These are phyloP conservation scores for Etheostoma cragini DNA, from an alignment of 2,113 vertebrate species.

Conservation along the genomic window DNA sequence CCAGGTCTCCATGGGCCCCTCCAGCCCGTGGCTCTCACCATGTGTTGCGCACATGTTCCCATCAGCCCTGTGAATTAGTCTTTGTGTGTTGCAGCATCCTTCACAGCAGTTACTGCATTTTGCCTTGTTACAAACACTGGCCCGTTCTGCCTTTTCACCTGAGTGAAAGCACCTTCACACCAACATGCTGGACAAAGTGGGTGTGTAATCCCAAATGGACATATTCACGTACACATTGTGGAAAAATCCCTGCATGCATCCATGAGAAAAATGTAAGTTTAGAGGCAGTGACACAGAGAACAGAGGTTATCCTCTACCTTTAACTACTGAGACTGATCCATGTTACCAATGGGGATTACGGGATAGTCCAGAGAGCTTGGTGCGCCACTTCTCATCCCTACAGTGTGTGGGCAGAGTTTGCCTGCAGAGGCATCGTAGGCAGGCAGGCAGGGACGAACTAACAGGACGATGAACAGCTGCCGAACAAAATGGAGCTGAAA, in stretches of 20 bases:
- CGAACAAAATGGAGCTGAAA: conserved; percentile 49
- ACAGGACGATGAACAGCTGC: conserved; percentile 50
- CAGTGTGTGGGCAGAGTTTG: conserved; percentile 64
- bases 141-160: conserved; percentile 45
- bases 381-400: conserved; percentile 41
- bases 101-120: conserved; percentile 73
- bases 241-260: conserved; percentile 17
- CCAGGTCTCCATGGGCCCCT: conserved; percentile 69
- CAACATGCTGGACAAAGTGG: conserved; percentile 31
- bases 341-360: conserved; percentile 41
- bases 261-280: neutral
- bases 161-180: conserved; percentile 48
- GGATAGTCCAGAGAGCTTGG: conserved; percentile 31
- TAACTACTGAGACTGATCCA: conserved; percentile 51
- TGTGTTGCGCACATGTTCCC: conserved; percentile 83
- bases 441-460: conserved; percentile 1
- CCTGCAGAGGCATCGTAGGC: conserved; percentile 39
- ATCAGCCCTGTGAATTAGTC: conserved; percentile 71
- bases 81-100: conserved; percentile 78
- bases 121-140: conserved; percentile 61
- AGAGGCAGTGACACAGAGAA: conserved; percentile 9
- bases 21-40: conserved; percentile 69
- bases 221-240: conserved; percentile 6
- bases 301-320: conserved; percentile 64
- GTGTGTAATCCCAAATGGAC: neutral